Conservation (phyloP, 1,140 invertebrate genomes). For the Neodiprion pinetum region DNA sequence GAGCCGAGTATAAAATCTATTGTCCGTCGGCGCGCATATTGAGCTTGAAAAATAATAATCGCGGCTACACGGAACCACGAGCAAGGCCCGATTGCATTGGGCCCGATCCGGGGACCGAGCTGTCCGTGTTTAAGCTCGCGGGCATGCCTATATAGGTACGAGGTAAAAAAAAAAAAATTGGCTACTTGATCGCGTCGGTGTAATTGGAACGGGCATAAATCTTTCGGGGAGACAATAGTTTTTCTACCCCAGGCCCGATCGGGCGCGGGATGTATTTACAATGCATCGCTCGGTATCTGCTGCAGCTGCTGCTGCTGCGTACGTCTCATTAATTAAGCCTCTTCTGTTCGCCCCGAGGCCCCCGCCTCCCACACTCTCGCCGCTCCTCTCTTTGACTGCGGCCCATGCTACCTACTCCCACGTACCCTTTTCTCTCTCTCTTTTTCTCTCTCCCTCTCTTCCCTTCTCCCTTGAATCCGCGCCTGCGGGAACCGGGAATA, state of each 20-base stretch:
- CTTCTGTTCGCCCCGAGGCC: conserved; percentile 23
- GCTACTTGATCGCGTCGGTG: not conserved
- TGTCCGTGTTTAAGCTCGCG: not conserved
- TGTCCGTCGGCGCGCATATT: no score
- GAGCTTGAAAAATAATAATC: no score
- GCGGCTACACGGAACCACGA: no score
- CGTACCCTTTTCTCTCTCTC: not conserved
- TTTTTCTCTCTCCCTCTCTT: not conserved
- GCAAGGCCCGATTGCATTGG: no score
- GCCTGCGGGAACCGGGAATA: no score
- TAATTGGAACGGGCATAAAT: conserved; percentile 53
- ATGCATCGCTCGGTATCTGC: conserved; percentile 55
- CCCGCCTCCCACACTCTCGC: not conserved
- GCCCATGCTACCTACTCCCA: not conserved
- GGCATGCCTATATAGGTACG: not conserved
- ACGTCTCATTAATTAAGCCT: conserved; percentile 60
- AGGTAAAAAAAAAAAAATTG: not conserved
- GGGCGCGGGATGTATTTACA: conserved; percentile 43
- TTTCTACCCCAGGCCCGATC: conserved; percentile 31
- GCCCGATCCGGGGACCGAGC: no score
- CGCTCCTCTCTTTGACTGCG: conserved; percentile 22
- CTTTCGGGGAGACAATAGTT: conserved; percentile 53
- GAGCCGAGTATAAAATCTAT: no score
- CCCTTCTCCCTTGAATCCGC: conserved; percentile 9
- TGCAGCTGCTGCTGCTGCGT: conserved; percentile 58